Base-by-base conservation (phyloP, 2,797 vertebrate species). In the Botia almorhae region DNA sequence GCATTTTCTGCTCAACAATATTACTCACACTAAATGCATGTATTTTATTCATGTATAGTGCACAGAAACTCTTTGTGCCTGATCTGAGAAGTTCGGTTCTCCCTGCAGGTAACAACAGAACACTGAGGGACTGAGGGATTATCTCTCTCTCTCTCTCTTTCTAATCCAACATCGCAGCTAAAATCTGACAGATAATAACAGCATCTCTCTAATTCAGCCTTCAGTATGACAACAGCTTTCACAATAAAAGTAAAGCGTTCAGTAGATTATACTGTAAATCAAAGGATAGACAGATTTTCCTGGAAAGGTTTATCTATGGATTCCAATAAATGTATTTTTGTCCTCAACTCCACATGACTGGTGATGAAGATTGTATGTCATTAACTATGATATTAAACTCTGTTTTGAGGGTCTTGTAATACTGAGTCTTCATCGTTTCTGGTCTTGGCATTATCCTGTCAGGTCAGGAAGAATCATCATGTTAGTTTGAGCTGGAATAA, bases 101-200 rank as follows among this genome's bases (percentile, higher is more conserved):
- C 69, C 51, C 61, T n/a, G 7, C 33, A 58, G 11, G 23, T 10
- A n/a, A 48, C 50, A 71, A 78, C 23, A 39, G 33, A 33, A 33
- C 12, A 3, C 68, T 56, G 26, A 58, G 78, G 39, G 82, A 76
- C 69, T 69, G 53, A 55, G 67, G 83, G 80, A 82, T 82, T 84
- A 82, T 68, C 43, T 58, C 58, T 64, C 55, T 67, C 39, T 64
- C 12, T 19, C 23, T 26, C 23, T 26, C 23, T 26, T n/a, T n/a
- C 53, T 84, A 84, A 84, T 84, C 83, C 70, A 14, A 50, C 51
- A 73, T 78, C 3, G 64, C 56, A 65, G 29, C 79, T 74, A 67
- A 75, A 50, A 61, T 50, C 50, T 48, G 71, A 14, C 19, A 0
- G 48, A 74, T 67, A 75, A 68, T 79, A 79, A 82, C 69, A 71